Evolutionary conservation across 2,113 vertebrate genomes (phyloP), one percentile per base, ranked within the genome.

Genomic region (Eurypyga helias): DNA sequence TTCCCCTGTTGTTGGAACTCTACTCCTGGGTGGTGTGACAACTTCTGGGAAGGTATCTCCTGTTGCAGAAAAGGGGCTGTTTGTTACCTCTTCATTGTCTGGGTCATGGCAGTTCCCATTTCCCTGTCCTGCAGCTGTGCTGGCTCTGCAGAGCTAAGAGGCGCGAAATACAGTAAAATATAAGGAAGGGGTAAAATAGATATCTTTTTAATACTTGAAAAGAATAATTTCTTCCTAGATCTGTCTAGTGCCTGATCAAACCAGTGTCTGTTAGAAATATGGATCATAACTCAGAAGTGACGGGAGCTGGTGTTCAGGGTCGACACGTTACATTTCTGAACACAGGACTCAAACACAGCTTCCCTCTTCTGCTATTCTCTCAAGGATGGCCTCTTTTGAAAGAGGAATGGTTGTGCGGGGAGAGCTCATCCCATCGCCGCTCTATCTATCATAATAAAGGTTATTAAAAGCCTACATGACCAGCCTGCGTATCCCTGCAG

Each of bases 381-480:
- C 92, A 89, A 89, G 96, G 90, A 92, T 93, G 96, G 61, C 33
- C 48, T 79, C 77, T 82, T 92, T 58, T 51, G 58, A 89, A 89
- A 94, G 95, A 92, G 91, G 94, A 77, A 95, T 80, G 69, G 77
- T 41, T 87, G 77, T 76, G 54, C 31, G 10, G 46, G 86, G 83
- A 91, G 65, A 83, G 49, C 96, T 96, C 87, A 87, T 91, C 92
- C 97, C 92, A 61, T 34, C 4, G 1, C 89, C 1, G 8, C 94
- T 92, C 94, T 26, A 84, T 95, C 92, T 87, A 70, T 95, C 97
- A 92, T 65, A 36, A 85, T 96, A 97, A 95, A 97, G 92, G 94
- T 97, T 97, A 96, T 97, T 96, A 97, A 96, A 87, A 97, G 93
- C 89, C 86, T 87, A 93, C 70, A 81, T 97, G 97, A 92, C 65